Conservation (phyloP, 2,888 invertebrate species). For the Drosophila kanekoi region DNA sequence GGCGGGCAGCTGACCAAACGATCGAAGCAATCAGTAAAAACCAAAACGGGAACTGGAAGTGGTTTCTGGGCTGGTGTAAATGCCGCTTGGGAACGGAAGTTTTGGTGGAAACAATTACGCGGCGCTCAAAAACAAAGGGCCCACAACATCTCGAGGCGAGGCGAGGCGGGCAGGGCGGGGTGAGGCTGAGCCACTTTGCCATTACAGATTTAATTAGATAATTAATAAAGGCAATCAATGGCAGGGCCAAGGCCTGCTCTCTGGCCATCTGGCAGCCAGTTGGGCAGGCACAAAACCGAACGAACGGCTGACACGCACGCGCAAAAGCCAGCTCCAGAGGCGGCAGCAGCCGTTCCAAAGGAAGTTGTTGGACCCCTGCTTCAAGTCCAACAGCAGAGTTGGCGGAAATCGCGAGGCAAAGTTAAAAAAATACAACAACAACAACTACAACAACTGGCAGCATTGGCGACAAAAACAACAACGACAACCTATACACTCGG, state of each 20-base stretch:
- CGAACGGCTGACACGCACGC: constrained; percentile 71
- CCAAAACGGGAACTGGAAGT: constrained; percentile 76
- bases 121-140: constrained; percentile 55
- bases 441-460: constrained; percentile 28
- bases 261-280: constrained; percentile 63
- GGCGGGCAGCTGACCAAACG: constrained; percentile 22
- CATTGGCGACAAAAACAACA: constrained; percentile 51
- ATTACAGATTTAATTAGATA: constrained; percentile 82
- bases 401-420: constrained; percentile 74
- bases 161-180: background rate
- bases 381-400: constrained; percentile 49
- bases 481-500: constrained; percentile 37
- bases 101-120: constrained; percentile 71
- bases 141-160: constrained; percentile 3
- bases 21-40: constrained; percentile 20
- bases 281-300: constrained; percentile 32
- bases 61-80: constrained; percentile 55
- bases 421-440: constrained; percentile 30
- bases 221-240: constrained; percentile 81
- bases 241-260: constrained; percentile 33
- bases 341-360: constrained; percentile 51
- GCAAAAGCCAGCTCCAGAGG: constrained; percentile 41
- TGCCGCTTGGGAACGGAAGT: constrained; percentile 75
- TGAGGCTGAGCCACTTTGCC: constrained; percentile 43
- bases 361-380: constrained; percentile 71